Evolutionary conservation across 2,113 vertebrate species (phyloP), one percentile per base, ranked within the genome.

Genomic region (Hydropotes inermis): DNA sequence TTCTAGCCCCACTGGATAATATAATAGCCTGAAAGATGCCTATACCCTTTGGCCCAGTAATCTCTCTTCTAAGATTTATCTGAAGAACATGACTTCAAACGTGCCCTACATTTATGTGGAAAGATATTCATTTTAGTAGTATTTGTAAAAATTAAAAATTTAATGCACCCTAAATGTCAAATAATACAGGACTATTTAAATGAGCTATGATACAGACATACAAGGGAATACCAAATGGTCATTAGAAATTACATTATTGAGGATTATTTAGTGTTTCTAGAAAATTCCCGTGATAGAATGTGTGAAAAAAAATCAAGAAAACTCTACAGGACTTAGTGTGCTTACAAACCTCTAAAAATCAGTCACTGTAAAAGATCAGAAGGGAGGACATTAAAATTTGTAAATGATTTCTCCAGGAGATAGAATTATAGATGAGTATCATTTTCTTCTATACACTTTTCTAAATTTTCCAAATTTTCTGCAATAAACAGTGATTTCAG

Each of bases 101-200:
- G 6, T 88, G 76, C 7, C 58, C 23, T n/a, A 7, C 19, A 47
- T 82, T 97, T 82, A 67, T 39, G n/a, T 61, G 67, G 43, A 74
- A 93, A 81, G 39, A 78, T 64, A 45, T 39, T 94, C 54, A 83
- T 60, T 96, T 97, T 90, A 91, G 47, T 43, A 79, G 84, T 64
- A 76, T 88, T 93, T 58, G 33, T 60, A 89, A 87, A 96, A 96
- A 74, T 64, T 95, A 79, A 95, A 93, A 97, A 21, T 54, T 52
- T 94, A 91, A 96, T 91, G 83, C 93, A 33, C 39, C 60, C 50
- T 95, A 96, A 96, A 96, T 89, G 70, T 61, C 67, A 95, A 87
- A 91, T 79, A 96, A 91, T 28, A 93, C 60, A 15, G 4, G 36
- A 61, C 54, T 55, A 28, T 96, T 97, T 93, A 94, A 96, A 85